phyloP scores from a whole-genome alignment of 2,113 vertebrate species.

The Numenius arquata region DNA sequence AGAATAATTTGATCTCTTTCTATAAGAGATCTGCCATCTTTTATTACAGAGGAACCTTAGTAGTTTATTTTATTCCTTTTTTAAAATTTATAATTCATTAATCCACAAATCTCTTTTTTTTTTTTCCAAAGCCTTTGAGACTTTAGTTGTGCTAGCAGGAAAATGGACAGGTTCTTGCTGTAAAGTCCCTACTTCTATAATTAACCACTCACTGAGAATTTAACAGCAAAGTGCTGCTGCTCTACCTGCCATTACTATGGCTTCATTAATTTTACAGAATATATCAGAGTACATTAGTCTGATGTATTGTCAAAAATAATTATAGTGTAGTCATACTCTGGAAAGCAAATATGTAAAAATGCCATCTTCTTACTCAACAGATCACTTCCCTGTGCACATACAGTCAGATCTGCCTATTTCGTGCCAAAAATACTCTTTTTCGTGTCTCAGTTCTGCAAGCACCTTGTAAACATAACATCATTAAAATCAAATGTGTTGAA shows the following conservation, averaged over 20 bases:
- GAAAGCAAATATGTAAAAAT: slow-evolving; percentile 1
- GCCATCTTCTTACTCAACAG: neutral
- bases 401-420: neutral
- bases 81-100: neutral
- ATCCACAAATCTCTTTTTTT: neutral
- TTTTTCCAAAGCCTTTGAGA: neutral
- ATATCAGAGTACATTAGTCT: neutral
- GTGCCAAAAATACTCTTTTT: neutral
- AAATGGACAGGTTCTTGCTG: neutral
- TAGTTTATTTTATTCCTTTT: neutral
- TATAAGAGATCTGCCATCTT: neutral
- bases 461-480: neutral
- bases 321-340: neutral
- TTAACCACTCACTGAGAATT: neutral
- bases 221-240: neutral
- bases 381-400: neutral
- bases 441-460: neutral
- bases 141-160: neutral
- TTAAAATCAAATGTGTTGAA: neutral
- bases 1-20: neutral
- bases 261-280: slow-evolving; percentile 6
- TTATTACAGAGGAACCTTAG: neutral
- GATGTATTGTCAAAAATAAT: neutral
- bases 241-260: neutral
- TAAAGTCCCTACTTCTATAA: neutral